Evolutionary conservation across 2,113 vertebrate species (phyloP), one percentile per base, ranked within the genome.

Genomic region (Tympanuchus pallidicinctus): DNA sequence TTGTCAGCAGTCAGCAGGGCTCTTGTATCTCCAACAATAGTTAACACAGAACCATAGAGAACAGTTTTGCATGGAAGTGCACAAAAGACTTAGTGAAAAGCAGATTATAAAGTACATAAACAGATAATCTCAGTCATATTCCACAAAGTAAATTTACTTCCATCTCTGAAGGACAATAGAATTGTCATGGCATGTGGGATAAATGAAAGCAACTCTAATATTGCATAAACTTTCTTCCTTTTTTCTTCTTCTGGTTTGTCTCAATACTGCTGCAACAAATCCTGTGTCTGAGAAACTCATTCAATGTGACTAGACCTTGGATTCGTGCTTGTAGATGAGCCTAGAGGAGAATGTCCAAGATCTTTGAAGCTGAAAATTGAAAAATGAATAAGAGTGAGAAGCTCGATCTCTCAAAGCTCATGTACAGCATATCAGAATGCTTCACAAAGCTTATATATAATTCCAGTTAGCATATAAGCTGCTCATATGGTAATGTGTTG

Each of bases 331-430:
- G 90, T 95, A 91, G 93, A 96, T 94, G 95, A 96, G 96, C 94
- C 94, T 95, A 13, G 85, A 96, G 96, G 92, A 97, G 94, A 95
- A 96, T 73, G 96, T 91, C 96, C 93, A 96, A 95, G 96, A 93
- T 95, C 96, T 97, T 89, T 97, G 96, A 92, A 96, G 96, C 97
- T 97, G 97, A 97, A 97, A 97, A 97, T 97, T 97, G 95, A 96
- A 97, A 95, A 96, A 92, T 89, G 96, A 95, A 96, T 94, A 97
- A 94, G 93, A 92, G 93, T 83, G 92, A 94, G 92, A 84, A 89
- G 87, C 34, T 92, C 82, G 74, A 72, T 77, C 90, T 92, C 76
- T 93, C 6, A 1, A 83, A 92, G 88, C 89, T 95, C 74, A 8
- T 50, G 69, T 82, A 77, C 28, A 83, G 79, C 85, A 3, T 77